phyloP scores from a whole-genome alignment of 2,113 vertebrate species.

The Rhea pennata region DNA sequence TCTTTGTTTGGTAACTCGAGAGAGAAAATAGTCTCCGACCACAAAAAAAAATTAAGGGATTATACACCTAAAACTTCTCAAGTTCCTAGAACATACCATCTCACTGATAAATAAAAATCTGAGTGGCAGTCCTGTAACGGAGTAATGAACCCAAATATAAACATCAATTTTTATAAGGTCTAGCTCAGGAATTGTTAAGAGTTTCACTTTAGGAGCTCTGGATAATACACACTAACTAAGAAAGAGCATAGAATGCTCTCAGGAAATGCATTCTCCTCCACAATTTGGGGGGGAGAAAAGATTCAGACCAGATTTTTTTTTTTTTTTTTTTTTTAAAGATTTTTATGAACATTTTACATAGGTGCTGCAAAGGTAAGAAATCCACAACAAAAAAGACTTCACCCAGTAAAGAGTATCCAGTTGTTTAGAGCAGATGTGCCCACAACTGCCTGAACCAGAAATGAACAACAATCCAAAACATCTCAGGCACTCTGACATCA shows the following conservation, averaged over 20 bases:
- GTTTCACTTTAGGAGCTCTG: background rate
- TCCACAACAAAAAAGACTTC: background rate
- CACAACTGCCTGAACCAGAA: background rate
- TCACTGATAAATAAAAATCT: background rate
- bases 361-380: background rate
- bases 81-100: background rate
- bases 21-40: background rate
- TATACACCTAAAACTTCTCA: background rate
- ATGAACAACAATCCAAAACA: rapidly evolving
- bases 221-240: background rate
- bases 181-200: rapidly evolving
- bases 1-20: background rate
- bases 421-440: background rate
- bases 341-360: background rate
- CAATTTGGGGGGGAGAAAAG: rapidly evolving
- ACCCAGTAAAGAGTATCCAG: background rate
- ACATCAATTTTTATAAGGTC: background rate
- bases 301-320: background rate
- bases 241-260: background rate
- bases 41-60: background rate
- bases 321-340: background rate
- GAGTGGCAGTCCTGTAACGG: background rate
- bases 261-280: background rate
- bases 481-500: background rate
- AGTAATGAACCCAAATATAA: background rate